Conservation (phyloP, 23 tunicate genomes). For the Ascidia mentula region DNA sequence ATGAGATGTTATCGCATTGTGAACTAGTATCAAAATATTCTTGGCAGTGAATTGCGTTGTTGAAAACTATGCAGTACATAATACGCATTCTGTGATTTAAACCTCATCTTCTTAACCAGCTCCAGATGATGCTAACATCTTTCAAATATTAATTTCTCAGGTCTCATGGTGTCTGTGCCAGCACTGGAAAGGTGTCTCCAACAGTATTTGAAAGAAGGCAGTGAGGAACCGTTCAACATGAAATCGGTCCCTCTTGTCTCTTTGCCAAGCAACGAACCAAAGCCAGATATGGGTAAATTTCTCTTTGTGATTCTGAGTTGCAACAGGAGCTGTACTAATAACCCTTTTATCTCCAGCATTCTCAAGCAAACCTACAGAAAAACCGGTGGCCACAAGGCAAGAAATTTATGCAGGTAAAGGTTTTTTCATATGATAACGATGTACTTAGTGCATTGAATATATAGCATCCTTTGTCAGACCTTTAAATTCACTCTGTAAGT, state of each 20-base stretch:
- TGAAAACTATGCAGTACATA: no score
- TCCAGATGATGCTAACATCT: not conserved
- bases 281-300: slow-evolving; percentile 53
- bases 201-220: slow-evolving; percentile 49
- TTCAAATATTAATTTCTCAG: no score
- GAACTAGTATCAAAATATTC: no score
- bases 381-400: slow-evolving; percentile 65
- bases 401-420: slow-evolving; percentile 75
- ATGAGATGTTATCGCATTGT: no score
- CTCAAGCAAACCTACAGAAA: slow-evolving; percentile 46
- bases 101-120: not conserved
- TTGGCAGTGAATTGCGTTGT: no score
- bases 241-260: slow-evolving; percentile 83
- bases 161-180: slow-evolving; percentile 83
- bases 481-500: no score
- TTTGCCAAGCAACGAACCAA: slow-evolving; percentile 36
- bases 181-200: slow-evolving; percentile 86
- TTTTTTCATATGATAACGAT: no score
- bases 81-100: not conserved
- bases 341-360: slow-evolving; percentile 1
- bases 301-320: no score
- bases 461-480: no score
- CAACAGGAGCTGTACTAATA: no score
- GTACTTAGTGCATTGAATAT: no score
- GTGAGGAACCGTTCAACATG: slow-evolving; percentile 89